Evolutionary conservation across 2,797 vertebrate genomes (phyloP).

Genomic region (Argya squamiceps): DNA sequence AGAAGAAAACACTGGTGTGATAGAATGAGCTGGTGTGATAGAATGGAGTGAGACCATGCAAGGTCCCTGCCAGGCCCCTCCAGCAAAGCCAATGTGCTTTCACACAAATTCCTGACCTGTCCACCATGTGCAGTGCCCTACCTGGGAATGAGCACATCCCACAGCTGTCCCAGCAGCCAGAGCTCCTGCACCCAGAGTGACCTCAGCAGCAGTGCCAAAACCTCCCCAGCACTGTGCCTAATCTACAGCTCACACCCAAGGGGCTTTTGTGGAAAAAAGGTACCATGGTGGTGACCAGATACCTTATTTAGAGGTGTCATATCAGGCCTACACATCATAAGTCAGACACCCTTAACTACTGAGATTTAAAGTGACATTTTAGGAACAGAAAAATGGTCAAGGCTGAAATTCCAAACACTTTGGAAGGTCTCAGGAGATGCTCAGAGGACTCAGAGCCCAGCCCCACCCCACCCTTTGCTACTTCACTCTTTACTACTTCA

Average conservation of each 20-base stretch:
- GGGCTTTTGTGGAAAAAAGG: neutral
- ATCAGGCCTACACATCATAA: rapidly evolving
- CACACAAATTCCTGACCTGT: neutral
- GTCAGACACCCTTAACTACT: neutral
- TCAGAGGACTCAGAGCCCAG: neutral
- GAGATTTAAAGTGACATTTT: neutral
- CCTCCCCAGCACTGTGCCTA: neutral
- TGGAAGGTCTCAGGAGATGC: neutral
- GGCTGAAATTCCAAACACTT: neutral
- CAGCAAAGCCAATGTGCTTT: neutral
- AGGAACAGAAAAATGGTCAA: neutral
- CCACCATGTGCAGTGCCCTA: neutral
- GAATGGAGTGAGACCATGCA: rapidly evolving
- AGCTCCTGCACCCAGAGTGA: neutral
- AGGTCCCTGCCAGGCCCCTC: neutral
- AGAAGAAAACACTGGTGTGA: rapidly evolving
- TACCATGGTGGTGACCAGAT: neutral
- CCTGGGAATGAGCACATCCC: neutral
- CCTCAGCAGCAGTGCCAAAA: neutral
- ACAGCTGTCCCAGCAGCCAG: neutral
- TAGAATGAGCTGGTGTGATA: rapidly evolving
- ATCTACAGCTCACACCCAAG: neutral
- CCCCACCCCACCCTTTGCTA: neutral
- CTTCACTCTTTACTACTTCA: too few relatives aligned
- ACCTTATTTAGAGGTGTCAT: neutral